Evolutionary conservation across 2,888 invertebrate genomes (phyloP).

Genomic region (Syrphus vitripennis): DNA sequence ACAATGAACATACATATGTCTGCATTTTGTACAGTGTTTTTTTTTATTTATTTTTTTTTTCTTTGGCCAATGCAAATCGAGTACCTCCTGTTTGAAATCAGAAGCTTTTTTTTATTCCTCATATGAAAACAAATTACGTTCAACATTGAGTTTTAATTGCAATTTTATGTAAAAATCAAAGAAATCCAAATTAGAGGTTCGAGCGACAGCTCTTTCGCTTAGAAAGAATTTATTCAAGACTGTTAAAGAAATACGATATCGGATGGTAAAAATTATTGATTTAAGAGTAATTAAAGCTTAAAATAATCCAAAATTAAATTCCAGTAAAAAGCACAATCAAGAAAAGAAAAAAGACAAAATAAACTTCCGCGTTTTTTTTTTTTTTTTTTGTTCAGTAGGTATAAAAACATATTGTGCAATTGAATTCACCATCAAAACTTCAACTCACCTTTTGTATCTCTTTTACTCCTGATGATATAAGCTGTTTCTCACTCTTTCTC

Average conservation of each 20-base stretch:
- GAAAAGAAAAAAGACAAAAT: background rate
- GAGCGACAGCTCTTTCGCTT: constrained; percentile 51
- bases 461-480: background rate
- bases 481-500: constrained; percentile 18
- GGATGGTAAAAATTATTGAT: background rate
- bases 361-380: constrained; percentile 54
- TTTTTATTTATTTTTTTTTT: background rate
- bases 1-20: constrained; percentile 1
- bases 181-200: constrained; percentile 15
- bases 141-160: background rate
- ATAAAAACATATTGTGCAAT: constrained; percentile 37
- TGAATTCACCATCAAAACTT: constrained; percentile 31
- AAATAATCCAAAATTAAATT: background rate
- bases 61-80: background rate
- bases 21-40: background rate
- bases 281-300: background rate
- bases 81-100: background rate
- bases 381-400: background rate
- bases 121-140: background rate
- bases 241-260: background rate
- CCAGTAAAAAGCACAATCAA: background rate
- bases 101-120: background rate
- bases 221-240: background rate
- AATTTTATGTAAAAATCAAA: background rate
- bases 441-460: constrained; percentile 41